Conservation (phyloP, 2,888 invertebrate species). For the Hecatera dysodea region DNA sequence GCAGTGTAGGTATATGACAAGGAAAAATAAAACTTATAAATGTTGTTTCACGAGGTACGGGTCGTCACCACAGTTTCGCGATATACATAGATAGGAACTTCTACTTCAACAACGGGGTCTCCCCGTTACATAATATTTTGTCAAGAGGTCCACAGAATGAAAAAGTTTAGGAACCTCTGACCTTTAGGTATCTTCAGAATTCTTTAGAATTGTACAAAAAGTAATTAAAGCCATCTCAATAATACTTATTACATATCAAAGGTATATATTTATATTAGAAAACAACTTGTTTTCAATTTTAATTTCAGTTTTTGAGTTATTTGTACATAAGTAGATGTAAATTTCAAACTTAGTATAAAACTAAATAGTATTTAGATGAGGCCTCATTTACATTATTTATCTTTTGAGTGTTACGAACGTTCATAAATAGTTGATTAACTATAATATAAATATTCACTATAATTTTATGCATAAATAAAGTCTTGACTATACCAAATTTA, state of each 20-base stretch:
- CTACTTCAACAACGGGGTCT: too few species aligned
- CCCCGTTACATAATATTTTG: too few species aligned
- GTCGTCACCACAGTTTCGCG: too few species aligned
- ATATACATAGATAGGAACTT: too few species aligned
- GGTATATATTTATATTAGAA: neutral
- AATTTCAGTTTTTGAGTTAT: slow-evolving; percentile 13
- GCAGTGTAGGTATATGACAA: too few species aligned
- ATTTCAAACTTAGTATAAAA: slow-evolving; percentile 5
- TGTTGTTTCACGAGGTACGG: too few species aligned
- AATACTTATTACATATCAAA: slow-evolving; percentile 11
- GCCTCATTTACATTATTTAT: slow-evolving; percentile 9
- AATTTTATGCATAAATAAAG: neutral
- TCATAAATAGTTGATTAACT: neutral
- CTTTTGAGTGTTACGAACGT: slow-evolving; percentile 11
- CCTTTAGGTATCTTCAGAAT: neutral
- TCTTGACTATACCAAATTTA: neutral
- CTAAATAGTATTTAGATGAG: neutral
- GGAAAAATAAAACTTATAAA: too few species aligned
- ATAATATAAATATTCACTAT: neutral
- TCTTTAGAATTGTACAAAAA: neutral
- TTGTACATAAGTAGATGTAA: too few species aligned
- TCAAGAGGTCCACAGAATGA: too few species aligned
- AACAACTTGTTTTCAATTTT: neutral
- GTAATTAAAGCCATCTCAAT: neutral
- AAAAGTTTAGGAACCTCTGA: neutral